Percentiles rank a stretch among this genome's conserved stretches.
phyloP scores from a whole-genome alignment of 2,797 vertebrate genomes.

The Pangasius macronema region DNA sequence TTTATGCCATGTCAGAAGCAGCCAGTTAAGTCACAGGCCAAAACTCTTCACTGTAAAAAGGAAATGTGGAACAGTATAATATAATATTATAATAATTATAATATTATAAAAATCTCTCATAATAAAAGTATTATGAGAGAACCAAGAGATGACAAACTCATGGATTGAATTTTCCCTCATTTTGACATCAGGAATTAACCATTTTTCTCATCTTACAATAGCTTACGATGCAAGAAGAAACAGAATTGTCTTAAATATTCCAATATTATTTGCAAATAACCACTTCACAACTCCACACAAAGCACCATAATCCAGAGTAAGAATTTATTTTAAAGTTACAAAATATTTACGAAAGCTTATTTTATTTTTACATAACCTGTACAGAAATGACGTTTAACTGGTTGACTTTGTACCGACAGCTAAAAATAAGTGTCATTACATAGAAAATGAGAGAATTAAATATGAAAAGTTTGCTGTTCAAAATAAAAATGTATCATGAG shows the following conservation, averaged over 20 bases:
- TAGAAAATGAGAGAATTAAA: constrained; percentile 92
- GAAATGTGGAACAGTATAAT: background rate
- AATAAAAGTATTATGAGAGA: background rate
- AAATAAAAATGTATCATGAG: constrained; percentile 81
- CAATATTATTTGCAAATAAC: constrained; percentile 3
- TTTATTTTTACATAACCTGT: constrained; percentile 96
- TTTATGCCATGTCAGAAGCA: background rate
- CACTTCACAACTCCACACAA: constrained; percentile 9
- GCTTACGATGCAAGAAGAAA: background rate
- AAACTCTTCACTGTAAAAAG: background rate
- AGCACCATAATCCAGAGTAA: constrained; percentile 57
- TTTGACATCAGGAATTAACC: background rate
- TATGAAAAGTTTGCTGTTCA: constrained; percentile 85
- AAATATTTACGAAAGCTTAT: constrained; percentile 81
- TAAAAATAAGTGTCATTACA: constrained; percentile 97
- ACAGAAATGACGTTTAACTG: constrained; percentile 95
- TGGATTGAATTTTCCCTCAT: background rate
- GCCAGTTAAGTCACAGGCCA: background rate
- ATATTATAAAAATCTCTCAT: too few species aligned
- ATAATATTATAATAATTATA: too few species aligned
- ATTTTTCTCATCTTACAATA: background rate
- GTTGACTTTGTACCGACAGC: constrained; percentile 94
- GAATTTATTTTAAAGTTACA: constrained; percentile 71
- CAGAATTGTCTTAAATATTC: background rate
- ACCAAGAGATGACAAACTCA: background rate